phyloP scores from a whole-genome alignment of 2,888 invertebrate species.

The Tenthredo notha region DNA sequence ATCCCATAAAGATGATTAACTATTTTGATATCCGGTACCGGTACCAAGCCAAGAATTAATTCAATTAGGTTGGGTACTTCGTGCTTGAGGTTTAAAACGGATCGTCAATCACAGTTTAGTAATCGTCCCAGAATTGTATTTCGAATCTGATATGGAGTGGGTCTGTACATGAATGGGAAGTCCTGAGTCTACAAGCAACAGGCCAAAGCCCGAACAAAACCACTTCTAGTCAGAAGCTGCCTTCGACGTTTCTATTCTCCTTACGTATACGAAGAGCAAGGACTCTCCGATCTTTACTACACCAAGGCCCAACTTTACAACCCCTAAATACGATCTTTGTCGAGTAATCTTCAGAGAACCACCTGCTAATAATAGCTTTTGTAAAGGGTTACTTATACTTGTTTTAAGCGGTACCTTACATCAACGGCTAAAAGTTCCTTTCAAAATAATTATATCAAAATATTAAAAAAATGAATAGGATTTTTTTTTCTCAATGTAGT shows the following conservation, averaged over 20 bases:
- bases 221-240: slow-evolving; percentile 11
- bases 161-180: slow-evolving; percentile 19
- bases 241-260: slow-evolving; percentile 21
- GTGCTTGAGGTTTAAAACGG: slow-evolving; percentile 37
- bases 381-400: not conserved
- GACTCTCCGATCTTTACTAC: not conserved
- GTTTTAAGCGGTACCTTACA: not conserved
- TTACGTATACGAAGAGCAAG: not conserved
- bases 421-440: not conserved
- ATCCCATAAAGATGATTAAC: not conserved
- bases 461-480: not conserved
- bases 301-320: not conserved
- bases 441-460: not conserved
- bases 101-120: slow-evolving; percentile 24
- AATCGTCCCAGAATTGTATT: slow-evolving; percentile 43
- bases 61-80: slow-evolving; percentile 9
- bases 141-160: slow-evolving; percentile 16
- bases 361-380: not conserved
- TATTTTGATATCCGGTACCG: not conserved
- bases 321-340: not conserved
- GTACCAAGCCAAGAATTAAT: not conserved
- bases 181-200: slow-evolving; percentile 34
- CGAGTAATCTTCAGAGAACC: slow-evolving; percentile 5
- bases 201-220: slow-evolving; percentile 14
- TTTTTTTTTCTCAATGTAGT: not conserved